Evolutionary conservation across 1,140 invertebrate species (phyloP).

Genomic region (Calycopis cecrops): DNA sequence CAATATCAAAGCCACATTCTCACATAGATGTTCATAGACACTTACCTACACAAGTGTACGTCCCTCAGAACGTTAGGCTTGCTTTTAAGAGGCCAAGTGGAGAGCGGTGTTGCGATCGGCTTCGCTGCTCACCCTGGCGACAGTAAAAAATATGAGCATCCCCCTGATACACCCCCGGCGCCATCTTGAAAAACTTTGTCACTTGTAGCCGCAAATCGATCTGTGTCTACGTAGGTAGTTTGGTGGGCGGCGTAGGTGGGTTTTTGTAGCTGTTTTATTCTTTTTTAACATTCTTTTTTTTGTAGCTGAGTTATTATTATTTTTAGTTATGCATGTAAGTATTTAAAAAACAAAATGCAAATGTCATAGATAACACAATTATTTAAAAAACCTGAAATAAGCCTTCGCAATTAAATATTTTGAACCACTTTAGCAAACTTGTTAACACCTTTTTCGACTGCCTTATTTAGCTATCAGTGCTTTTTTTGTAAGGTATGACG

Average conservation of each 20-base stretch:
- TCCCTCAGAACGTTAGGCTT: conserved; percentile 49
- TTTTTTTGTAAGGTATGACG: no score
- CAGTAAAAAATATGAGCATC: conserved; percentile 74
- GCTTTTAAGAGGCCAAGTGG: conserved; percentile 71
- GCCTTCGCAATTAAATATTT: no score
- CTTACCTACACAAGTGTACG: conserved; percentile 43
- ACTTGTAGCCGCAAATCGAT: conserved; percentile 70
- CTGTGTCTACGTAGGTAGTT: conserved; percentile 47
- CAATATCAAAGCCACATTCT: conserved; percentile 19
- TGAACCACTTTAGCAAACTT: no score
- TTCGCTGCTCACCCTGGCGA: conserved; percentile 70
- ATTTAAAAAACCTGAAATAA: no score
- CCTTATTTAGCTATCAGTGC: no score
- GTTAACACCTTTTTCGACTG: no score
- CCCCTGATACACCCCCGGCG: conserved; percentile 46
- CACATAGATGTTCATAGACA: conserved; percentile 42
- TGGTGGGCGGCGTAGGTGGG: conserved; percentile 30
- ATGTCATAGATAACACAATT: no score
- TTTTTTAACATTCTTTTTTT: conserved; percentile 14
- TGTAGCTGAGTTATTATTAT: not conserved
- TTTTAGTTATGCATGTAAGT: not conserved
- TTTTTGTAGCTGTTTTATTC: conserved; percentile 17
- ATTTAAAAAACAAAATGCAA: no score
- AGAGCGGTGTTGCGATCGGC: conserved; percentile 70
- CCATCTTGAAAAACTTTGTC: conserved; percentile 74